phyloP scores from a whole-genome alignment of 2,113 vertebrate genomes.

The Addax nasomaculatus region DNA sequence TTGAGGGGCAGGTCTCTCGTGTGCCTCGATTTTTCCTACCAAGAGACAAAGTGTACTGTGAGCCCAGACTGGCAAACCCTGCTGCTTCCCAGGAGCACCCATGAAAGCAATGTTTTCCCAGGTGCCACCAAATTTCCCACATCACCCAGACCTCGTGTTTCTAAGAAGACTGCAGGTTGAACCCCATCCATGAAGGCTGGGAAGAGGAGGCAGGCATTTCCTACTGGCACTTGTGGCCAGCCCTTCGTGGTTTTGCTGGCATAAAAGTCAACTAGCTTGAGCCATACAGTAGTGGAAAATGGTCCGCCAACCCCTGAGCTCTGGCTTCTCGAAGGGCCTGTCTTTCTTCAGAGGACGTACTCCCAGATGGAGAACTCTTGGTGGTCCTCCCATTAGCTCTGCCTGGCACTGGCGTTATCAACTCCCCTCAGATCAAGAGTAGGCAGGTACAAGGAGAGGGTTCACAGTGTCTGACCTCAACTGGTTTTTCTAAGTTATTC shows the following conservation, averaged over 20 bases:
- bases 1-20: not conserved
- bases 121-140: not conserved
- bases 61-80: not conserved
- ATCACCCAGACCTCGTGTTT: not conserved
- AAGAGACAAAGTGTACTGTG: not conserved
- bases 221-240: not conserved
- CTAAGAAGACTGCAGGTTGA: not conserved
- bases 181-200: not conserved
- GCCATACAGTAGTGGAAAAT: not conserved
- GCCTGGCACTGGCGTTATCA: not conserved
- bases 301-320: not conserved
- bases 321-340: not conserved
- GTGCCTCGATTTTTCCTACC: not conserved
- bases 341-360: not conserved
- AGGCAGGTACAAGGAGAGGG: not conserved
- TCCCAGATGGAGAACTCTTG: not conserved
- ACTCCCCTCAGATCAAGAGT: not conserved
- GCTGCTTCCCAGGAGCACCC: not conserved
- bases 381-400: not conserved
- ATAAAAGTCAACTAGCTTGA: not conserved
- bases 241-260: not conserved
- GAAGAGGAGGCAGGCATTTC: not conserved
- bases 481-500: not conserved
- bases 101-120: not conserved
- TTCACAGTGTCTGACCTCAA: not conserved